A percentile compares a stretch with the other conserved stretches of the same genome.
phyloP scores from a whole-genome alignment of 2,797 vertebrate species.

The Nyctalus aviator region DNA sequence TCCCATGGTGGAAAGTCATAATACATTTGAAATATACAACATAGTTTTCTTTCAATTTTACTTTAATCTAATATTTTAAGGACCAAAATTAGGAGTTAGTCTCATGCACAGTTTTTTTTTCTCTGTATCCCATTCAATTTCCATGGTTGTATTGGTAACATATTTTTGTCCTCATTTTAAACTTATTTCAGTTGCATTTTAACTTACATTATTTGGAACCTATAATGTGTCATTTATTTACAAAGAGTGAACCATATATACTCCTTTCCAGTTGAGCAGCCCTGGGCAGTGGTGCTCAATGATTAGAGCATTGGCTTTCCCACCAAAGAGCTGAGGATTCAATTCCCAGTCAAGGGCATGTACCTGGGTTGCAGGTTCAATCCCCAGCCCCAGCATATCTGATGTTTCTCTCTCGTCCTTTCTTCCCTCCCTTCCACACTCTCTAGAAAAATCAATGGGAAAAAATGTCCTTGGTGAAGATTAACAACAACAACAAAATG shows the following conservation, averaged over 20 bases:
- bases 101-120: neutral
- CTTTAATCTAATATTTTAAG: neutral
- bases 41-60: neutral
- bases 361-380: too few relatives aligned
- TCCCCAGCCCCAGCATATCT: too few relatives aligned
- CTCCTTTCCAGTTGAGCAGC: neutral
- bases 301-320: too few relatives aligned
- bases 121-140: neutral
- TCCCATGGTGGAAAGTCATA: neutral
- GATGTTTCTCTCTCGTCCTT: too few relatives aligned
- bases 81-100: neutral
- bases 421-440: too few relatives aligned
- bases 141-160: neutral
- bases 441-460: too few relatives aligned
- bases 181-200: slow-evolving; percentile 10
- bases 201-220: neutral
- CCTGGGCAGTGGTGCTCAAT: too few relatives aligned
- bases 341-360: too few relatives aligned
- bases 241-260: neutral
- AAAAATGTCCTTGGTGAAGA: too few relatives aligned
- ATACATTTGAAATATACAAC: neutral
- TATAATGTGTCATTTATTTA: neutral
- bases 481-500: neutral
- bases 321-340: too few relatives aligned
- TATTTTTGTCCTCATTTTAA: neutral